A percentile compares a stretch with the other conserved stretches of the same genome.
These are phyloP conservation scores for Steatornis caripensis DNA, from an alignment of 2,113 vertebrate genomes.

Conservation along the genomic window DNA sequence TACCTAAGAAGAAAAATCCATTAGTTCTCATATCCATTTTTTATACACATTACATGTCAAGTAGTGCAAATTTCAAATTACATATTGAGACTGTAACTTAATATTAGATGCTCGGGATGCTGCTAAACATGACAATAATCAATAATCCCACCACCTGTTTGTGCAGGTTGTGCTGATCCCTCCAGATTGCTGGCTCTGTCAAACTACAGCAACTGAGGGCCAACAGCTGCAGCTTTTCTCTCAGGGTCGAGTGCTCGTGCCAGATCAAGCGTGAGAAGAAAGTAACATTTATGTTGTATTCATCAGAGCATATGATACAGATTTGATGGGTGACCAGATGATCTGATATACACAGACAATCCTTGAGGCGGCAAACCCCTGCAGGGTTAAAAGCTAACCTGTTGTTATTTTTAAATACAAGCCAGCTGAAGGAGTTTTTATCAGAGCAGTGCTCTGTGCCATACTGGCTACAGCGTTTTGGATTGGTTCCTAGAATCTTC, in stretches of 20 bases:
- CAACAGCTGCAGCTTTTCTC: neutral
- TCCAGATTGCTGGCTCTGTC: neutral
- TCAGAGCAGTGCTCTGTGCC: neutral
- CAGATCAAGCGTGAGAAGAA: neutral
- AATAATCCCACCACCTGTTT: neutral
- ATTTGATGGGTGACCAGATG: neutral
- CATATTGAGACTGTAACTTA: neutral
- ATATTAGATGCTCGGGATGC: neutral
- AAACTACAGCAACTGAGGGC: neutral
- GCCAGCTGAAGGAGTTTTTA: neutral
- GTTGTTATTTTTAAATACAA: neutral
- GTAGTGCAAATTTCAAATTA: neutral
- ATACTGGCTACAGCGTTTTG: neutral
- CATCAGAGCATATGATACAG: neutral
- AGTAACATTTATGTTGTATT: neutral
- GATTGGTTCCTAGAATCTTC: neutral
- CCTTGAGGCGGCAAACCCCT: neutral
- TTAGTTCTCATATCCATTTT: neutral
- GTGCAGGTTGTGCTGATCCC: neutral
- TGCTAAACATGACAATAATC: neutral
- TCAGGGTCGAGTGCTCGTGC: neutral
- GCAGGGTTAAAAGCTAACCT: neutral
- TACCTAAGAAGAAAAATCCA: conserved; percentile 76
- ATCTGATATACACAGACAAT: neutral
- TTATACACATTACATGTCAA: neutral